phyloP scores from a whole-genome alignment of 2,888 invertebrate species.

The Congeria kusceri region DNA sequence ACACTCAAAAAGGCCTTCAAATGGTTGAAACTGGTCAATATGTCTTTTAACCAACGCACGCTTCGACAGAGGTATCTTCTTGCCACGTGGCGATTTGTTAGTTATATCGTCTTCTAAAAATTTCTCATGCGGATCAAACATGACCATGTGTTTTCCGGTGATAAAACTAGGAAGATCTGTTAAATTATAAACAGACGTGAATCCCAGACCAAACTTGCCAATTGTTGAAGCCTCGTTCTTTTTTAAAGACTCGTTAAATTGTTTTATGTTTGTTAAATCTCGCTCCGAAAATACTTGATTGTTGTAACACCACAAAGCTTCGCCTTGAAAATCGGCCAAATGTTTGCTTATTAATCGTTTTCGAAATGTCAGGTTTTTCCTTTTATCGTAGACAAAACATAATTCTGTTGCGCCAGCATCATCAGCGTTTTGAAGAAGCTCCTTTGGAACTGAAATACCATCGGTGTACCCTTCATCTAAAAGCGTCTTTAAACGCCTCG shows the following conservation, averaged over 20 bases:
- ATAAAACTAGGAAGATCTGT: slow-evolving; percentile 82
- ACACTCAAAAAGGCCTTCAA: slow-evolving; percentile 74
- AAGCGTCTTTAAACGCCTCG: slow-evolving; percentile 68
- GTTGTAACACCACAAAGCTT: slow-evolving; percentile 82
- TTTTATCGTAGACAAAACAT: slow-evolving; percentile 77
- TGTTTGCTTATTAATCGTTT: slow-evolving; percentile 74
- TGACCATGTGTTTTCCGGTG: slow-evolving; percentile 75
- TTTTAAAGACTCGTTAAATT: slow-evolving; percentile 81
- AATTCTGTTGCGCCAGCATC: slow-evolving; percentile 76
- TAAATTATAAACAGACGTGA: slow-evolving; percentile 82
- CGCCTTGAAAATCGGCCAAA: slow-evolving; percentile 81
- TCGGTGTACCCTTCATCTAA: slow-evolving; percentile 74
- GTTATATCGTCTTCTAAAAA: slow-evolving; percentile 56
- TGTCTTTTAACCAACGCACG: slow-evolving; percentile 51
- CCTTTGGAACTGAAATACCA: slow-evolving; percentile 79
- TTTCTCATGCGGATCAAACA: slow-evolving; percentile 82
- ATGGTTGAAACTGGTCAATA: slow-evolving; percentile 77
- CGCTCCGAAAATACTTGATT: slow-evolving; percentile 78
- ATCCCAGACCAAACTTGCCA: slow-evolving; percentile 82
- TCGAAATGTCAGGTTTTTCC: slow-evolving; percentile 68
- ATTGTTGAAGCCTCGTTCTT: slow-evolving; percentile 76
- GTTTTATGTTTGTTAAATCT: slow-evolving; percentile 81
- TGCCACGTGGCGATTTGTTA: not conserved
- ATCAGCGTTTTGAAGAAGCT: slow-evolving; percentile 81
- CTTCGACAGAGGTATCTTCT: not conserved